A percentile compares a stretch with the other conserved stretches of the same genome.
Conservation (phyloP, 2,797 vertebrate genomes). For the Holocentrus rufus region DNA sequence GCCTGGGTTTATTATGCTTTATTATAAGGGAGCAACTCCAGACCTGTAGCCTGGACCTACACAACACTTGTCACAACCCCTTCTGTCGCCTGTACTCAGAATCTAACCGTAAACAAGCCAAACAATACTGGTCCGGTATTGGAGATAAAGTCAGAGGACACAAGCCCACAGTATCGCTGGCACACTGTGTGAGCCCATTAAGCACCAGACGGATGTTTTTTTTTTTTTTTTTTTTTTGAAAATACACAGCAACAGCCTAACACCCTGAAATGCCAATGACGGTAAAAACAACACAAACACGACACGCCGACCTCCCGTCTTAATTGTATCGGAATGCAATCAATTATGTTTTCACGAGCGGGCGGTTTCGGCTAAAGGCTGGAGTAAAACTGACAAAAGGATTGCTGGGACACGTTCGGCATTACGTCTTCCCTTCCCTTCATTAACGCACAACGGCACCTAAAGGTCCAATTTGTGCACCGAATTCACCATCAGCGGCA, state of each 20-base stretch:
- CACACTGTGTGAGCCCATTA: too few species aligned
- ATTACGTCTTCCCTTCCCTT: slow-evolving; percentile 3
- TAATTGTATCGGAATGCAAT: background rate
- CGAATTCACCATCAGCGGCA: background rate
- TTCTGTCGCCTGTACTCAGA: background rate
- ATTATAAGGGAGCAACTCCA: slow-evolving; percentile 34
- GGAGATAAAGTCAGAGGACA: background rate
- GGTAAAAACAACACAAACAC: too few species aligned
- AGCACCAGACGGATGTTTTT: too few species aligned
- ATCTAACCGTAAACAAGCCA: background rate
- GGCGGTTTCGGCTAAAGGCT: slow-evolving; percentile 13
- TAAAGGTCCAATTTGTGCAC: background rate
- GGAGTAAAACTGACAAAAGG: slow-evolving; percentile 45
- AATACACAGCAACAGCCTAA: too few species aligned
- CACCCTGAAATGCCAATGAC: too few species aligned
- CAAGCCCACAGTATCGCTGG: background rate
- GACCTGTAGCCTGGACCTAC: background rate
- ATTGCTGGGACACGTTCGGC: slow-evolving; percentile 11
- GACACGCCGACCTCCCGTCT: too few species aligned
- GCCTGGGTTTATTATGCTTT: slow-evolving; percentile 32
- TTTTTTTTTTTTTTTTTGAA: too few species aligned
- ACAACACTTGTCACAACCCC: background rate
- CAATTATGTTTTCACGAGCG: background rate
- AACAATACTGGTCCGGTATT: background rate
- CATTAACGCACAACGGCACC: background rate